A percentile compares a stretch with the other conserved stretches of the same genome.
Conservation (phyloP, 2,888 invertebrate species). For the Melikaiella ostensackeni region DNA sequence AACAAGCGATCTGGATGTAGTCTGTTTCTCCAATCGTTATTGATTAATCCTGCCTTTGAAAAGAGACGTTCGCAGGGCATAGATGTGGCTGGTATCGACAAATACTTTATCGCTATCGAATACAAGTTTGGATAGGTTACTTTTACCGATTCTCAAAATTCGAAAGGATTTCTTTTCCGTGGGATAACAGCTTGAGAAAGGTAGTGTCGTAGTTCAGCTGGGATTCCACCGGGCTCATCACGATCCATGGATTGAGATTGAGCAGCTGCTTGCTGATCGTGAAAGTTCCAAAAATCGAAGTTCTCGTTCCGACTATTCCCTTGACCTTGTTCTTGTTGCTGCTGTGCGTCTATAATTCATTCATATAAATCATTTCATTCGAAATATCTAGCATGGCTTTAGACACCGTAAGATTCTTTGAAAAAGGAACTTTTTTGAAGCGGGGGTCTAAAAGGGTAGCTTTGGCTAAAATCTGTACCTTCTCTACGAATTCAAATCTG, state of each 20-base stretch:
- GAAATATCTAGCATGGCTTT: too few species aligned
- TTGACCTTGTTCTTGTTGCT: too few species aligned
- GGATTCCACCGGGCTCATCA: not conserved
- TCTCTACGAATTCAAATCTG: not conserved
- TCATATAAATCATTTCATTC: too few species aligned
- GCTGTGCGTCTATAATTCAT: too few species aligned
- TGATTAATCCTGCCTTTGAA: conserved; percentile 4
- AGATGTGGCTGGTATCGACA: not conserved
- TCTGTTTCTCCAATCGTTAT: not conserved
- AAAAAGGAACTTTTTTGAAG: not conserved
- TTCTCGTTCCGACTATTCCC: too few species aligned
- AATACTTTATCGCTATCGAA: conserved; percentile 5
- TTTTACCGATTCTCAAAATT: not conserved
- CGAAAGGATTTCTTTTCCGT: not conserved
- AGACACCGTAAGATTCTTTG: too few species aligned
- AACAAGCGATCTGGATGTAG: not conserved
- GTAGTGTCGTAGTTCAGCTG: not conserved
- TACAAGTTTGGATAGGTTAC: not conserved
- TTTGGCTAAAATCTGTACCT: conserved; percentile 11
- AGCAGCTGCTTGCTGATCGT: too few species aligned
- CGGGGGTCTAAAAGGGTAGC: not conserved
- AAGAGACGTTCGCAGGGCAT: not conserved
- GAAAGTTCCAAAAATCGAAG: too few species aligned
- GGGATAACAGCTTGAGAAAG: not conserved
- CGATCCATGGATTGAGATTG: not conserved